Percentiles rank a stretch among this genome's conserved stretches.
Evolutionary conservation across 2,113 vertebrate genomes (phyloP).

Genomic region (Notarius quadriscutis): DNA sequence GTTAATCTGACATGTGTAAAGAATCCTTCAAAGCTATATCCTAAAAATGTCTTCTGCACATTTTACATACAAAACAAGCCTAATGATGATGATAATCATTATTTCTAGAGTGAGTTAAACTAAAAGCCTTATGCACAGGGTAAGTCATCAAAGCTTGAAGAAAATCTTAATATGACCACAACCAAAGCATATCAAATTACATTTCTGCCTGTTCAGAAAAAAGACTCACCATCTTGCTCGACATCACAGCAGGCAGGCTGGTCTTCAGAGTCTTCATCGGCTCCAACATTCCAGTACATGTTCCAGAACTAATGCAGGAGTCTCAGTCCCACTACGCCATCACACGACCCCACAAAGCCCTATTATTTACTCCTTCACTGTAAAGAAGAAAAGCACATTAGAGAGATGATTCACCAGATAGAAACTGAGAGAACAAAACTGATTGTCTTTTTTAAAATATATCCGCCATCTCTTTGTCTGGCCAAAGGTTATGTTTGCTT

Average conservation of each 20-base stretch:
- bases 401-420: not conserved
- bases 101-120: not conserved
- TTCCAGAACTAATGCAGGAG: conserved; percentile 42
- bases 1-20: not conserved
- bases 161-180: not conserved
- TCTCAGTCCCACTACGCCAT: conserved; percentile 10
- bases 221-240: conserved; percentile 71
- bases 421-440: not conserved
- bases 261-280: conserved; percentile 64
- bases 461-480: not conserved
- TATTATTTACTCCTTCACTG: not conserved
- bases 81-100: not conserved
- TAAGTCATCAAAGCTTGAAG: not conserved
- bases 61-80: not conserved
- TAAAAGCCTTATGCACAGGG: not conserved
- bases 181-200: not conserved
- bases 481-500: not conserved
- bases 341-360: not conserved
- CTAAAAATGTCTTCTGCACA: not conserved
- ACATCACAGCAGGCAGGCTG: conserved; percentile 67
- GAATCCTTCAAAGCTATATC: not conserved
- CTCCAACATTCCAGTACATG: conserved; percentile 86
- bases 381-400: not conserved
- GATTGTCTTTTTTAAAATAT: not conserved
- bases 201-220: no score